Conservation (phyloP, 37 sponge, comb jelly and placozoan genomes). For the Petrosia ficiformis region DNA sequence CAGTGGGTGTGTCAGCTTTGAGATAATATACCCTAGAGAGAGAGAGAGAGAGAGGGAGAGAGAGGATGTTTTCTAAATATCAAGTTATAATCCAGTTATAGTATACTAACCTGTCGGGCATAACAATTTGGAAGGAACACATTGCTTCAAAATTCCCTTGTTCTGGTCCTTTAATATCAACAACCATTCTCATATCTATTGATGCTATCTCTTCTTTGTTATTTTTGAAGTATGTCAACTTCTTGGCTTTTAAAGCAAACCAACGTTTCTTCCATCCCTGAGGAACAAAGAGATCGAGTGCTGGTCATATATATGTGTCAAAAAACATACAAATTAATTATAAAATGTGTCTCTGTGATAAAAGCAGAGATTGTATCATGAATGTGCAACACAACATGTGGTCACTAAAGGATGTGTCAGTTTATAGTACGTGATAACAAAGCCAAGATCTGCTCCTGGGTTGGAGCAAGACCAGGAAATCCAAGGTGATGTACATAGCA, state of each 20-base stretch:
- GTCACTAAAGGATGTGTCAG: too few relatives aligned
- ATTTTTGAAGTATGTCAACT: constrained; percentile 50
- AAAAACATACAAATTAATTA: too few relatives aligned
- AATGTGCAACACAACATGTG: too few relatives aligned
- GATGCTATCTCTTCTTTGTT: constrained; percentile 56
- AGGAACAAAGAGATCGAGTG: not conserved
- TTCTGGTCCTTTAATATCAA: constrained; percentile 55
- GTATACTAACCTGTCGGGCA: constrained; percentile 63
- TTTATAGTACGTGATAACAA: too few relatives aligned
- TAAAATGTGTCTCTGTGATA: too few relatives aligned
- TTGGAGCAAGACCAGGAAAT: not conserved
- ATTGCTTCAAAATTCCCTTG: constrained; percentile 32
- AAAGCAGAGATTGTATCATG: too few relatives aligned
- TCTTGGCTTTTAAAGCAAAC: constrained; percentile 74
- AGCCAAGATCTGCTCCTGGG: too few relatives aligned
- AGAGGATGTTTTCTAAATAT: too few relatives aligned
- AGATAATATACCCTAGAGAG: constrained; percentile 33
- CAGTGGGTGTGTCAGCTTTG: constrained; percentile 39
- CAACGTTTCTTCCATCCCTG: constrained; percentile 73
- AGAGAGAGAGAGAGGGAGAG: too few relatives aligned
- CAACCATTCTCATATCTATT: constrained; percentile 66
- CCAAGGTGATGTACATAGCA: not conserved
- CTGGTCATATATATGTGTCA: not conserved
- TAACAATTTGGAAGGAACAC: constrained; percentile 44
- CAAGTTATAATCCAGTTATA: not conserved